These are phyloP conservation scores for Empis livida DNA, from an alignment of 2,888 invertebrate genomes.

Conservation along the genomic window DNA sequence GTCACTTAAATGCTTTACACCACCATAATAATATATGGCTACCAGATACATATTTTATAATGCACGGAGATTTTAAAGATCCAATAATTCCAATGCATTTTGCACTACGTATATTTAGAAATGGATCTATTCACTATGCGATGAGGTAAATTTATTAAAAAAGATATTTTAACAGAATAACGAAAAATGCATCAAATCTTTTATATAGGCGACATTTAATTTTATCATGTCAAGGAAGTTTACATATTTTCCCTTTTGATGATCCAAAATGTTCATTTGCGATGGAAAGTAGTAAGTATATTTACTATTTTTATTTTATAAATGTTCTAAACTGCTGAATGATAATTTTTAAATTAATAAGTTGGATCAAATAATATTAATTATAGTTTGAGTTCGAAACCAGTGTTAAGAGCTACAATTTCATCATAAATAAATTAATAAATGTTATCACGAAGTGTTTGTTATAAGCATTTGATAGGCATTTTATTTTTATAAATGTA, in stretches of 20 bases:
- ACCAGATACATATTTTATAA: slow-evolving; percentile 91
- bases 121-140: slow-evolving; percentile 87
- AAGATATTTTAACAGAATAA: no score
- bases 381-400: no score
- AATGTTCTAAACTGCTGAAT: no score
- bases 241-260: slow-evolving; percentile 92
- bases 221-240: slow-evolving; percentile 83
- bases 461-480: no score
- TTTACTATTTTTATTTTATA: no score
- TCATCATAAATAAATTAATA: no score
- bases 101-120: slow-evolving; percentile 80
- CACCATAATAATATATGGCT: slow-evolving; percentile 88
- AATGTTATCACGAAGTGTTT: no score
- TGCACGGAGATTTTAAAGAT: slow-evolving; percentile 93
- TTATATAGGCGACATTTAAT: slow-evolving; percentile 67
- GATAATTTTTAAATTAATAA: no score
- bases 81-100: slow-evolving; percentile 88
- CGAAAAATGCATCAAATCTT: no score
- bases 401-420: no score
- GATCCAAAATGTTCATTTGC: slow-evolving; percentile 92
- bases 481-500: no score
- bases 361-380: no score
- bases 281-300: slow-evolving; percentile 88
- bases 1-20: slow-evolving; percentile 83
- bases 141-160: slow-evolving; percentile 52